These are phyloP conservation scores for Pterostichus niger DNA, from an alignment of 2,888 invertebrate species.

Conservation along the genomic window DNA sequence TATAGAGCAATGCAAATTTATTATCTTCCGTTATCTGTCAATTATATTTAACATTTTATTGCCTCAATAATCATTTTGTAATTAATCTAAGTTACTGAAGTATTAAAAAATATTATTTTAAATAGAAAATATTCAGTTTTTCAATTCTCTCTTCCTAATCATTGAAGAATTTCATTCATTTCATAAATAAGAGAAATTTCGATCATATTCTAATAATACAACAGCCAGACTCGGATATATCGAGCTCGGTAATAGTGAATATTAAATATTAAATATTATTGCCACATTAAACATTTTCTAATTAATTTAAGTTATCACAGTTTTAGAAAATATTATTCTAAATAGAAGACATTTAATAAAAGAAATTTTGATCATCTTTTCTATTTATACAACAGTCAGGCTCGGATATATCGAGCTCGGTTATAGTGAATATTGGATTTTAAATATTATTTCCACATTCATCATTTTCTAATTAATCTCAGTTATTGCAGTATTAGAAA, in stretches of 20 bases:
- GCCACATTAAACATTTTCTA: conserved; percentile 53
- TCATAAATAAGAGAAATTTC: too few relatives aligned
- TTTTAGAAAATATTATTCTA: conserved; percentile 9
- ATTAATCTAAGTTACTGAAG: conserved; percentile 31
- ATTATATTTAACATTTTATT: conserved; percentile 61
- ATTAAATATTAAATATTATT: conserved; percentile 61
- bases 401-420: too few relatives aligned
- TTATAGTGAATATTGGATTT: too few relatives aligned
- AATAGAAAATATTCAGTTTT: not conserved
- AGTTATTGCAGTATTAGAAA: conserved; percentile 22
- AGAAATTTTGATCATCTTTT: too few relatives aligned
- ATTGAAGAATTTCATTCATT: too few relatives aligned
- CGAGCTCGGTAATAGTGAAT: too few relatives aligned
- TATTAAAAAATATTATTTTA: conserved; percentile 2
- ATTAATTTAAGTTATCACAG: conserved; percentile 31
- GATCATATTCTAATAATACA: too few relatives aligned
- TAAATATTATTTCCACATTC: conserved; percentile 56
- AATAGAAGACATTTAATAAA: not conserved
- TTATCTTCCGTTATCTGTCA: conserved; percentile 63
- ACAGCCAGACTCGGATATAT: too few relatives aligned
- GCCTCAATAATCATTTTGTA: conserved; percentile 53
- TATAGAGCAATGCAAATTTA: conserved; percentile 63
- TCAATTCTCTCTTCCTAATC: too few relatives aligned
- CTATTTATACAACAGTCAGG: too few relatives aligned
- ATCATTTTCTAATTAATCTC: conserved; percentile 53